Evolutionary conservation across 2,888 invertebrate genomes (phyloP).

Genomic region (Aporophyla nigra): DNA sequence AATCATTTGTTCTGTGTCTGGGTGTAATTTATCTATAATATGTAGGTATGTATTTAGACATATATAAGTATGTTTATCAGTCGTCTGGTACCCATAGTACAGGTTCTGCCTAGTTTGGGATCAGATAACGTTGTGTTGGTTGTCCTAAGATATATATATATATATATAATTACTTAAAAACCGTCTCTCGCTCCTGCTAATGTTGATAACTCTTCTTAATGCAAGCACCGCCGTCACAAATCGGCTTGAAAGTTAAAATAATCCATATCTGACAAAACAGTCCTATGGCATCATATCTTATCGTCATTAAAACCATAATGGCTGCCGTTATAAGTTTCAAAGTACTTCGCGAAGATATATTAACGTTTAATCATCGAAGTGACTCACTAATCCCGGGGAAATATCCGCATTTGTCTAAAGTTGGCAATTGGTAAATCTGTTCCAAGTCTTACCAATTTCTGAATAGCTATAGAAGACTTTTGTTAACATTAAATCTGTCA

Average conservation of each 20-base stretch:
- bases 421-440: background rate
- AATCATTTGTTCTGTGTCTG: too few relatives aligned
- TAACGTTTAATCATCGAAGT: constrained; percentile 18
- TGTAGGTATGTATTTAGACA: too few relatives aligned
- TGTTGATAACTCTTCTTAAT: constrained; percentile 15
- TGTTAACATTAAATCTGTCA: background rate
- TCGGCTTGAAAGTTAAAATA: constrained; percentile 2
- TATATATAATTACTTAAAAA: too few relatives aligned
- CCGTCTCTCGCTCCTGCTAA: background rate
- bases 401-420: background rate
- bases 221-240: background rate
- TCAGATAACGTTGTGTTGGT: too few relatives aligned
- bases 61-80: too few relatives aligned
- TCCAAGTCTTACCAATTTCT: background rate
- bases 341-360: constrained; percentile 7
- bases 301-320: constrained; percentile 20
- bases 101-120: too few relatives aligned
- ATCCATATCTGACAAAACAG: constrained; percentile 4
- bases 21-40: too few relatives aligned
- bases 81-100: too few relatives aligned
- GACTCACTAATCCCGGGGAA: background rate
- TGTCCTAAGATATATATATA: too few relatives aligned
- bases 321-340: constrained; percentile 21
- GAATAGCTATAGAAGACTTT: background rate
- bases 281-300: constrained; percentile 7